A percentile compares a stretch with the other conserved stretches of the same genome.
These are phyloP conservation scores for Cephonodes hylas DNA, from an alignment of 2,888 invertebrate genomes.

Conservation along the genomic window DNA sequence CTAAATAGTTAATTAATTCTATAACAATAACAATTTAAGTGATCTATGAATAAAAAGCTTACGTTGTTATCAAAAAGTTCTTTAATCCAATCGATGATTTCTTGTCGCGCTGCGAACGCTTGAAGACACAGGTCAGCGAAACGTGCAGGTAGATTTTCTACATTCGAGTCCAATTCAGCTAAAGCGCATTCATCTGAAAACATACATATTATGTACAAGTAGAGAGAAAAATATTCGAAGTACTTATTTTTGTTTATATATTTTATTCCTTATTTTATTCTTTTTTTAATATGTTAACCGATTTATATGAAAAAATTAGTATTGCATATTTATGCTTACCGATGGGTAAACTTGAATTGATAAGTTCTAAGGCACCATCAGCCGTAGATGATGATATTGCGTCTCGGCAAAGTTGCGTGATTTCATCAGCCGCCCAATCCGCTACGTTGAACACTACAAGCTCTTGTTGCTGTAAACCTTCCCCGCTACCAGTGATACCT, in stretches of 20 bases:
- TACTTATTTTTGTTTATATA: no score
- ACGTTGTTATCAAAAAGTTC: conserved; percentile 55
- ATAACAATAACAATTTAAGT: background rate
- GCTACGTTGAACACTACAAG: conserved; percentile 67
- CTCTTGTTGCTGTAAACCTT: conserved; percentile 49
- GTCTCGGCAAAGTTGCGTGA: conserved; percentile 60
- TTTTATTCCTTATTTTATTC: no score
- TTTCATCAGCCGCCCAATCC: conserved; percentile 68
- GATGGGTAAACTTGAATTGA: conserved; percentile 46
- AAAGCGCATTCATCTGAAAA: conserved; percentile 55
- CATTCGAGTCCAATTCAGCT: conserved; percentile 52
- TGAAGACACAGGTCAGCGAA: conserved; percentile 69
- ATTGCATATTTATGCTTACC: conserved; percentile 36
- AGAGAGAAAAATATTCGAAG: no score
- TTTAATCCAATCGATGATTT: conserved; percentile 72
- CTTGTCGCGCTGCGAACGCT: conserved; percentile 66
- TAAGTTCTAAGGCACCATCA: conserved; percentile 50
- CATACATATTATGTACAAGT: conserved; percentile 7
- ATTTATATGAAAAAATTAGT: background rate
- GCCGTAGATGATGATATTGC: conserved; percentile 41
- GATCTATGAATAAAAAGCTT: conserved; percentile 23
- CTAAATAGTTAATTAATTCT: background rate
- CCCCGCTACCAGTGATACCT: conserved; percentile 49
- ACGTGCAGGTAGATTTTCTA: conserved; percentile 51
- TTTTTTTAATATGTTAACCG: no score